phyloP scores from a whole-genome alignment of 1,140 invertebrate species.

The Grapholita molesta region DNA sequence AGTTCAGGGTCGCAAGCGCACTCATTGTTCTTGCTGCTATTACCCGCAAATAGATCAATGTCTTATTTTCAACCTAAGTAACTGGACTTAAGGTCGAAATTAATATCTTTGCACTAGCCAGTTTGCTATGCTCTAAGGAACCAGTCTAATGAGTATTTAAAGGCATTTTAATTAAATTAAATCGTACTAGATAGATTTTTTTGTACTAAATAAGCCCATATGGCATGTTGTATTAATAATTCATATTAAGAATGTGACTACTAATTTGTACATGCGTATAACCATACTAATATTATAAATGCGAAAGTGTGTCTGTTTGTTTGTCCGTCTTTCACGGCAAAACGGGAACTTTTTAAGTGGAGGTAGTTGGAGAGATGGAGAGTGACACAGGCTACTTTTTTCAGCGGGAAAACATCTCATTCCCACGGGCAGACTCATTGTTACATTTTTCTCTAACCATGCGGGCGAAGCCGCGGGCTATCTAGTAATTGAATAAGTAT shows the following conservation, averaged over 20 bases:
- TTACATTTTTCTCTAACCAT: too few species aligned
- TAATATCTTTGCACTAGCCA: not conserved
- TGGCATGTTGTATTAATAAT: not conserved
- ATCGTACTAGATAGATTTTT: not conserved
- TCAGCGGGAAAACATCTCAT: too few species aligned
- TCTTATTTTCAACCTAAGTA: not conserved
- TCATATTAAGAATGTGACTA: not conserved
- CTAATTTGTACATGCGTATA: not conserved
- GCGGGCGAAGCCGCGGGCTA: too few species aligned
- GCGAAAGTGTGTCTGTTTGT: too few species aligned
- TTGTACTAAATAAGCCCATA: not conserved
- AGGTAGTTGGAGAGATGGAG: too few species aligned
- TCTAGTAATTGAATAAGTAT: too few species aligned
- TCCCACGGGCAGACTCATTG: too few species aligned
- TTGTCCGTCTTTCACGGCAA: too few species aligned
- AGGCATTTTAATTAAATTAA: not conserved
- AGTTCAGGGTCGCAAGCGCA: constrained; percentile 14
- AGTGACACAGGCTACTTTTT: too few species aligned
- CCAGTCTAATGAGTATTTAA: not conserved
- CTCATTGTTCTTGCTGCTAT: not conserved
- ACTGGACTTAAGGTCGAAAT: not conserved
- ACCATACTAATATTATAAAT: too few species aligned
- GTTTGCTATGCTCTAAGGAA: not conserved
- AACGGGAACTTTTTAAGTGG: too few species aligned
- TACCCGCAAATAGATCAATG: not conserved